These are phyloP conservation scores for Tortricodes alternella DNA, from an alignment of 2,888 invertebrate species.

Conservation along the genomic window DNA sequence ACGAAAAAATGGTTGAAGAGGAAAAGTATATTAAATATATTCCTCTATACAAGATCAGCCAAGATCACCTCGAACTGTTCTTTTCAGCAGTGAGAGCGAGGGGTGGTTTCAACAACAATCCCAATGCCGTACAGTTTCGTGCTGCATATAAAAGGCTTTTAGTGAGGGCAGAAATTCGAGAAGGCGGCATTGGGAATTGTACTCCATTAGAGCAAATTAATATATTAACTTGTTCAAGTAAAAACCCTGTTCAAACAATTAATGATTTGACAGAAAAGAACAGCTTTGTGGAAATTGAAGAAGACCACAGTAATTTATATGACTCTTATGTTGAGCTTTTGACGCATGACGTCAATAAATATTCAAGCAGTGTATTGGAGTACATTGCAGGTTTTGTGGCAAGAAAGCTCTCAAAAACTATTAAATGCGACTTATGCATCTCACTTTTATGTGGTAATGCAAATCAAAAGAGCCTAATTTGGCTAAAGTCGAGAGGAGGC, in stretches of 20 bases:
- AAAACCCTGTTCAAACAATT: constrained; percentile 4
- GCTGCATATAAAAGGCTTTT: constrained; percentile 32
- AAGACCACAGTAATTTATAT: constrained; percentile 25
- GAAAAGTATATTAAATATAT: constrained; percentile 20
- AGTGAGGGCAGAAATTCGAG: constrained; percentile 31
- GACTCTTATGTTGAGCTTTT: constrained; percentile 3
- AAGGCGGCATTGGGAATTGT: constrained; percentile 30
- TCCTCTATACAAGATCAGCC: constrained; percentile 31
- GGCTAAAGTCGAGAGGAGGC: constrained; percentile 5
- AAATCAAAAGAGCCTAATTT: not conserved
- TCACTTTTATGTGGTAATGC: not conserved
- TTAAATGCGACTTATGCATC: not conserved
- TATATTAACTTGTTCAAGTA: constrained; percentile 33
- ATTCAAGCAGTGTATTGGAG: not conserved
- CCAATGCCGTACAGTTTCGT: constrained; percentile 33
- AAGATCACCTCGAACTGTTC: constrained; percentile 33
- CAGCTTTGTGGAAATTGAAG: not conserved
- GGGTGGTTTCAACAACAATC: constrained; percentile 37
- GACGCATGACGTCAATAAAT: not conserved
- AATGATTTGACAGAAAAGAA: constrained; percentile 22
- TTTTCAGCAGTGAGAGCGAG: constrained; percentile 32
- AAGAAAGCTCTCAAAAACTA: not conserved
- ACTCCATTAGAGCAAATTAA: constrained; percentile 33
- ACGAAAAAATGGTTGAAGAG: constrained; percentile 8
- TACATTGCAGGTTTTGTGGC: constrained; percentile 17